These are phyloP conservation scores for Elysia chlorotica DNA, from an alignment of 1,140 invertebrate genomes.

Conservation along the genomic window DNA sequence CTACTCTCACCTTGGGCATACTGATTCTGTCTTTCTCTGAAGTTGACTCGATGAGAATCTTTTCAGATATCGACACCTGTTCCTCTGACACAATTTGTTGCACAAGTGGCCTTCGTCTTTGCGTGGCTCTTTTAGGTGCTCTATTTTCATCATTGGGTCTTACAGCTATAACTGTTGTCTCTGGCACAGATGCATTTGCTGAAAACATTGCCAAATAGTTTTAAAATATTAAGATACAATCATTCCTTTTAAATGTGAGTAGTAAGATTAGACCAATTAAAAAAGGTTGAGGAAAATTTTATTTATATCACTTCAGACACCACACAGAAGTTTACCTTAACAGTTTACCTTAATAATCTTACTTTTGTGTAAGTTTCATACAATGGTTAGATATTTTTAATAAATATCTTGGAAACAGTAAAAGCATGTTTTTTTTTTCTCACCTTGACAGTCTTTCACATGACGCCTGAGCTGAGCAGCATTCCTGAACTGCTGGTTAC, in stretches of 20 bases:
- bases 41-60: slow-evolving; percentile 65
- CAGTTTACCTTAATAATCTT: not conserved
- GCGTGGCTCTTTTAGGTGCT: slow-evolving; percentile 17
- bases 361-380: not conserved
- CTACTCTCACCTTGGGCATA: slow-evolving; percentile 46
- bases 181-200: no score
- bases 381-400: no score
- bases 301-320: no score
- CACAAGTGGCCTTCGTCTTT: not conserved
- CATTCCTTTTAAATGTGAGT: not conserved
- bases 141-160: slow-evolving; percentile 26
- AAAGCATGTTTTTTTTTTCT: no score
- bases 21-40: slow-evolving; percentile 58
- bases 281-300: no score
- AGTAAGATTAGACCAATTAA: no score
- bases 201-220: no score
- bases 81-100: slow-evolving; percentile 27
- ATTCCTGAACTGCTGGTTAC: slow-evolving; percentile 63
- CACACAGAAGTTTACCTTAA: no score
- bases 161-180: no score
- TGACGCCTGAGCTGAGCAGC: slow-evolving; percentile 62
- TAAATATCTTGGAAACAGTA: no score
- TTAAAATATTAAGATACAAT: no score
- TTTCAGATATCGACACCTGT: slow-evolving; percentile 63
- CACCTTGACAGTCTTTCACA: slow-evolving; percentile 40